Evolutionary conservation across 2,888 invertebrate species (phyloP), one percentile per base, ranked within the genome.

Genomic region (Cybosia mesomella): DNA sequence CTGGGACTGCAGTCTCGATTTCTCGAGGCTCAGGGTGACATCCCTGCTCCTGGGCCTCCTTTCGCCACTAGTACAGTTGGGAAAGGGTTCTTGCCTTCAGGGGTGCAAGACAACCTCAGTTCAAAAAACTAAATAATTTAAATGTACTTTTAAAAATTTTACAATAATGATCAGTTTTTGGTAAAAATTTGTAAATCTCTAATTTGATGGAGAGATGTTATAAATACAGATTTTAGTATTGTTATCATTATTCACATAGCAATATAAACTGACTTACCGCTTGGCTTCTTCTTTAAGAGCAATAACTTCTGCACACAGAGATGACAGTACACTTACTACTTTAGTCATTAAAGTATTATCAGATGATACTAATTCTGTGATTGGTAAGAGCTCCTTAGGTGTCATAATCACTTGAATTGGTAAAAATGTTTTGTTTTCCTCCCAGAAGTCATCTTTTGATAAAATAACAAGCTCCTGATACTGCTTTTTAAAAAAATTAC

Each of bases 271-370:
- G 24, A 79, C 83, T 73, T 95, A 96, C 93, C 95, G 95, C 69
- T 95, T 93, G 11, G 97, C 97, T 88, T 98, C 97, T 66, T 92
- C 90, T 80, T 96, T 96, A 21, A 98, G 92, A 65, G 95, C 87
- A 66, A 96, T 93, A 70, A 98, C 96, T 94, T 99, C 98, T 78
- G 96, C 95, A 89, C 98, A 98, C 2, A 98, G 92, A 11, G 97
- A 96, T 21, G 97, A 96, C 70, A 99, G 96, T 0, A 98, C 97
- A 57, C 97, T 96, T 11, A 99, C 92, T 59, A 98, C 96, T 92
- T 97, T 97, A 49, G 97, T 97, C 81, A 98, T 95, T 62, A 97
- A 93, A 85, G 97, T 97, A 86, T 98, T 98, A 89, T 98, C 98
- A 32, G 98, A 98, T 76, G 97, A 96, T 15, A 98, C 96, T 71